These are phyloP conservation scores for Micrasema longulum DNA, from an alignment of 1,140 invertebrate species.

Conservation along the genomic window DNA sequence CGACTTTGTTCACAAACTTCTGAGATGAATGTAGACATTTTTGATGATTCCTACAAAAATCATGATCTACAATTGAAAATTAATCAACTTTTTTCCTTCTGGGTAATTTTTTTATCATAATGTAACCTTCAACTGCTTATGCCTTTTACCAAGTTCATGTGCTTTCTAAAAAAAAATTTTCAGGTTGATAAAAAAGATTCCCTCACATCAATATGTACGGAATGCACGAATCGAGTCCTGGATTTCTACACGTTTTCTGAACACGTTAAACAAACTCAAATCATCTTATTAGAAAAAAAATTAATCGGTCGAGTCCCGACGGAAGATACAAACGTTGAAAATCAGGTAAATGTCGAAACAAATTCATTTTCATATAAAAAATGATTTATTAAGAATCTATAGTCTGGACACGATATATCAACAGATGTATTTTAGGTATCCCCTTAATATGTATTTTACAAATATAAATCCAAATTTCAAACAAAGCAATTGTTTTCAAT, in stretches of 20 bases:
- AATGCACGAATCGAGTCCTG: constrained; percentile 5
- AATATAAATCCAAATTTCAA: no score
- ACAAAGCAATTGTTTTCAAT: no score
- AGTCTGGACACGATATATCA: no score
- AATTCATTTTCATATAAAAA: no score
- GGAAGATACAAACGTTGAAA: no score
- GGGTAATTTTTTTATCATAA: no score
- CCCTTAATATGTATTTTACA: no score
- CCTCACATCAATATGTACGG: background rate
- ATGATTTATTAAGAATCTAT: no score
- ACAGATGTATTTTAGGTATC: no score
- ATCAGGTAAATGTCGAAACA: no score
- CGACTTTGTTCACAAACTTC: constrained; percentile 9
- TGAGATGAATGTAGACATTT: constrained; percentile 8
- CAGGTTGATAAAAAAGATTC: constrained; percentile 6
- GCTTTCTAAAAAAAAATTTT: background rate
- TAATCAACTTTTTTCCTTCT: constrained; percentile 8
- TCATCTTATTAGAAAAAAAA: background rate
- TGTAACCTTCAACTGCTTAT: no score
- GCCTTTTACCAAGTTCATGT: no score
- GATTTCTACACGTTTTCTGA: constrained; percentile 20
- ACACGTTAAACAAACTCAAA: constrained; percentile 8
- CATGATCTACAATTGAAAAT: constrained; percentile 9
- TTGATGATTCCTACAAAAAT: background rate
- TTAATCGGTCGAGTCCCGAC: background rate